Evolutionary conservation across 2,797 vertebrate genomes (phyloP).

Genomic region (Pristis pectinata): DNA sequence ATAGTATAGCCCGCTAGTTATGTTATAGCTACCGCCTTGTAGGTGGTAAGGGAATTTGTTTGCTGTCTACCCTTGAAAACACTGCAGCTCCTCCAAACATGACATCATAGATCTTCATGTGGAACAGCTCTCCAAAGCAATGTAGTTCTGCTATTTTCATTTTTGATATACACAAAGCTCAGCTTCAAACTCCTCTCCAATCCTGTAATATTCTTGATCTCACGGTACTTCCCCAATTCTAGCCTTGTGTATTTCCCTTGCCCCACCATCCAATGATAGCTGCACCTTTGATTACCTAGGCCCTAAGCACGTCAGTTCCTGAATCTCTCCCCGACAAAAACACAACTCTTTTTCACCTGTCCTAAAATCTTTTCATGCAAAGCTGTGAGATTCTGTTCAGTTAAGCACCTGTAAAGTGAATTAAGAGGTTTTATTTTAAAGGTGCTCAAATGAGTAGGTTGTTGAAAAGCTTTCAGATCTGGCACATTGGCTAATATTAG

Average conservation of each 20-base stretch:
- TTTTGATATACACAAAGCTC: not conserved
- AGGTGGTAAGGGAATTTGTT: not conserved
- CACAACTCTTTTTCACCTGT: not conserved
- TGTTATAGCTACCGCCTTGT: not conserved
- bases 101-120: not conserved
- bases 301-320: not conserved
- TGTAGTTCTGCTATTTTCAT: not conserved
- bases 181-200: not conserved
- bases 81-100: not conserved
- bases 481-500: not conserved
- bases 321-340: not conserved
- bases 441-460: not conserved
- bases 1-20: too few species aligned
- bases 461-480: not conserved
- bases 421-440: not conserved
- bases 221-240: not conserved
- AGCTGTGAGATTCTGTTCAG: not conserved
- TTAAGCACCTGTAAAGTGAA: not conserved
- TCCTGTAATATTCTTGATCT: not conserved
- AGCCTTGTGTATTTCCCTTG: not conserved
- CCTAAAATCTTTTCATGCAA: not conserved
- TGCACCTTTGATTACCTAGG: not conserved
- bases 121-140: not conserved
- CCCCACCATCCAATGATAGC: not conserved
- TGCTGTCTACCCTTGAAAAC: not conserved